Base-by-base conservation (phyloP, 2,113 vertebrate species). In the Lasiurus borealis region DNA sequence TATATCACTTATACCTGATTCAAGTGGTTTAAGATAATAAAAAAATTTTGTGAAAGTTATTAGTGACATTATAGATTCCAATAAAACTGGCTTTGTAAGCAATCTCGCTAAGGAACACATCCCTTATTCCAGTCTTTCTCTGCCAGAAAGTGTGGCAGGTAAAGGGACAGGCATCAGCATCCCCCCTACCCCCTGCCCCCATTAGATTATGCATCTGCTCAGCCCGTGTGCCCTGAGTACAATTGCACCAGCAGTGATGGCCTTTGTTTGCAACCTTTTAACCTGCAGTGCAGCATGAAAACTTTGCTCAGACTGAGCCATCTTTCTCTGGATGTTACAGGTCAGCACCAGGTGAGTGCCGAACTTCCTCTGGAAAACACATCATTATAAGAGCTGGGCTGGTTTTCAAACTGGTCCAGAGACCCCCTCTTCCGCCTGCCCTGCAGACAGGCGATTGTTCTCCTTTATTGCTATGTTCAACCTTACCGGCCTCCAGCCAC, bases 301-400 rank as follows among this genome's bases (percentile, higher is more conserved):
- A 0, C 40, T 71, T 68, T 54, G 48, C 8, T 90, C 81, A 48
- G 13, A 71, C 21, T 59, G 50, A 82, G 31, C 52, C 40, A 50
- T 75, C 66, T 68, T 95, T 96, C 52, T 85, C 85, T 88, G n/a
- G 31, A 21, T 75, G 66, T 50, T 75, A 10, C 29, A 85, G 81
- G 66, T 85, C 48, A 44, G 52, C 15, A 27, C 71, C 34, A 15
- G 46, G n/a, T 54, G 46, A 82, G 6, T 2, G 8, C 1, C 12
- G n/a, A 77, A 25, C 13, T 73, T 73, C 64, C 81, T 44, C 29
- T 52, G 66, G 90, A 88, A 93, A 94, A 34, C 13, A 34, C 23
- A 31, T 46, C 29, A 10, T 27, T 69, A 4, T 5, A 18, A 68
- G 52, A 54, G 23, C 29, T 25, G 48, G 62, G 16, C 40, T 40